phyloP scores from a whole-genome alignment of 2,797 vertebrate species.

The Crenichthys baileyi region DNA sequence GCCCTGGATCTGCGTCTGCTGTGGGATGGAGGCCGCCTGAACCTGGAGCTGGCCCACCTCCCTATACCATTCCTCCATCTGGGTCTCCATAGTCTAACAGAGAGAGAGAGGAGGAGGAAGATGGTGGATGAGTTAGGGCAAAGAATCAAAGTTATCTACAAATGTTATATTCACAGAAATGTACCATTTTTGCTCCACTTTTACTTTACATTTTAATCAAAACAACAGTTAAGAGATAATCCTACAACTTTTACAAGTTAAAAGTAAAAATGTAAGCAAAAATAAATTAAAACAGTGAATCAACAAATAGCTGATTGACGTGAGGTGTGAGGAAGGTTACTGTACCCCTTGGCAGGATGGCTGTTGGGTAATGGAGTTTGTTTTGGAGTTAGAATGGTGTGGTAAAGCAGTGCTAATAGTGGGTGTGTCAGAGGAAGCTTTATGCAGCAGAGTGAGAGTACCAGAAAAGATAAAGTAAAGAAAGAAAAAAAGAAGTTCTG shows the following conservation, averaged over 20 bases:
- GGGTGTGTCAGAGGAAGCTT: constrained; percentile 77
- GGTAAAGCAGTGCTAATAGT: constrained; percentile 77
- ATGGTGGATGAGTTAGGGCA: not conserved
- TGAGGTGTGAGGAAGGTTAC: constrained; percentile 72
- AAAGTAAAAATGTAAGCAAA: not conserved
- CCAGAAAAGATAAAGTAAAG: constrained; percentile 58
- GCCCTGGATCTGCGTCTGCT: constrained; percentile 83
- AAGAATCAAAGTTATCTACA: constrained; percentile 19
- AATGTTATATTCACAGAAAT: not conserved
- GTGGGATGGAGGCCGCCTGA: constrained; percentile 84
- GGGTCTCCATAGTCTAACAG: constrained; percentile 89
- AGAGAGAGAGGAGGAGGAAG: not conserved
- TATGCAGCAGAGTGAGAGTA: constrained; percentile 77
- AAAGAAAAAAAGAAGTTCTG: constrained; percentile 35
- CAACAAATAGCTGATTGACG: constrained; percentile 24
- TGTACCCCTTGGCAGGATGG: constrained; percentile 78
- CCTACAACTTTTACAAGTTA: not conserved
- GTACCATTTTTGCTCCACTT: not conserved
- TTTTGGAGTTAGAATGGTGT: constrained; percentile 64
- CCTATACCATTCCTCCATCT: constrained; percentile 92
- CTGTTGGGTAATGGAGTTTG: constrained; percentile 60
- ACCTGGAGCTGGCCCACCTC: constrained; percentile 90
- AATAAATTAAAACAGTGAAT: constrained; percentile 8
- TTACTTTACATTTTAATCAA: not conserved
- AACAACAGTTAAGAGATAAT: not conserved